A percentile compares a stretch with the other conserved stretches of the same genome.
Evolutionary conservation across 2,797 vertebrate genomes (phyloP).

Genomic region (Scomberomorus guttatus): DNA sequence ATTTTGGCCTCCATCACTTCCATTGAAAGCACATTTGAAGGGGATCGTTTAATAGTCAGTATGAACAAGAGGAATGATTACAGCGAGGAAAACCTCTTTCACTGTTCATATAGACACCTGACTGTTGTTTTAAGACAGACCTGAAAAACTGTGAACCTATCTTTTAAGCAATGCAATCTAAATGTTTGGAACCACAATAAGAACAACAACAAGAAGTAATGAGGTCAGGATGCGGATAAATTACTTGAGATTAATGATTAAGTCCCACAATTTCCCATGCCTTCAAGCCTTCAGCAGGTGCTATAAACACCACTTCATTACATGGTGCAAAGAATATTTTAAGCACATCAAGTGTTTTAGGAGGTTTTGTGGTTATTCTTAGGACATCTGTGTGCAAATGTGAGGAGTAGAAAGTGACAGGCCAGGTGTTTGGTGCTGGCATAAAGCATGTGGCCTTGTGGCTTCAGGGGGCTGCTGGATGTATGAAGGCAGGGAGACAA

Average conservation of each 20-base stretch:
- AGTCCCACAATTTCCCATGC: too few species aligned
- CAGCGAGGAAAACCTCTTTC: too few species aligned
- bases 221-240: not conserved
- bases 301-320: not conserved
- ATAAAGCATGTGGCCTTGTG: slow-evolving; percentile 6
- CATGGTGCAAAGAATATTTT: not conserved
- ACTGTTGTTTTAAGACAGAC: too few species aligned
- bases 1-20: too few species aligned
- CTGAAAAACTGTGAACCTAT: too few species aligned
- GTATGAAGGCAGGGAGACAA: slow-evolving; percentile 4
- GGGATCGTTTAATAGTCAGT: too few species aligned
- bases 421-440: slow-evolving; percentile 21
- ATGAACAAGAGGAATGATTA: too few species aligned
- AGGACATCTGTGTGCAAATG: not conserved
- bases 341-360: not conserved
- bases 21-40: too few species aligned
- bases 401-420: slow-evolving; percentile 41
- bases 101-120: too few species aligned
- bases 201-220: too few species aligned
- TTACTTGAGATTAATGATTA: not conserved
- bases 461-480: slow-evolving; percentile 24
- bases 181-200: too few species aligned
- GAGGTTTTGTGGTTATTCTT: slow-evolving; percentile 4
- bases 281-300: not conserved
- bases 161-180: too few species aligned